Conservation (phyloP, 2,888 invertebrate genomes). For the Saturnia pavonia region DNA sequence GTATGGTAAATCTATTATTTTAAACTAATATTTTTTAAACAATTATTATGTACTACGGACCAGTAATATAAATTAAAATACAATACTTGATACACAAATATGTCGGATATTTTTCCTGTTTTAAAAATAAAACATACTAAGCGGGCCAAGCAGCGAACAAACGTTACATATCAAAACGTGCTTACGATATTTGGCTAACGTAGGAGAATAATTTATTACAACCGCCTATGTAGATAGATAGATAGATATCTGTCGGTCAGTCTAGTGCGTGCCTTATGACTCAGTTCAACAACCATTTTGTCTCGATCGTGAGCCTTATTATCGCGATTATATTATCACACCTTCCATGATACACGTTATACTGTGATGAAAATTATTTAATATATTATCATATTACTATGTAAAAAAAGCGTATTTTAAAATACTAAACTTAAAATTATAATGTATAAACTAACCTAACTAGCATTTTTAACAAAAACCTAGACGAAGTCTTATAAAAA, state of each 20-base stretch:
- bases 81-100: too few relatives aligned
- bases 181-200: not conserved
- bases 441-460: not conserved
- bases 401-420: not conserved
- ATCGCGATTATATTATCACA: not conserved
- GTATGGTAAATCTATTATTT: too few relatives aligned
- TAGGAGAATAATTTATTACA: constrained; percentile 4
- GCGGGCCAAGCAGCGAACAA: not conserved
- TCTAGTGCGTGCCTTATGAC: constrained; percentile 10
- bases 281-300: not conserved
- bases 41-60: too few relatives aligned
- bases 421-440: not conserved
- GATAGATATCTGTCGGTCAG: constrained; percentile 14
- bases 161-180: constrained; percentile 13
- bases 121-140: not conserved
- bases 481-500: constrained; percentile 37
- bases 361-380: not conserved
- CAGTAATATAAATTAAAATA: too few relatives aligned
- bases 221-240: too few relatives aligned
- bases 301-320: not conserved
- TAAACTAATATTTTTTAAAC: not conserved
- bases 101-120: too few relatives aligned
- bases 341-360: not conserved
- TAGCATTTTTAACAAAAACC: constrained; percentile 15
- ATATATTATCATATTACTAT: not conserved